Evolutionary conservation across 2,888 invertebrate genomes (phyloP).

Genomic region (Lymantria dispar): DNA sequence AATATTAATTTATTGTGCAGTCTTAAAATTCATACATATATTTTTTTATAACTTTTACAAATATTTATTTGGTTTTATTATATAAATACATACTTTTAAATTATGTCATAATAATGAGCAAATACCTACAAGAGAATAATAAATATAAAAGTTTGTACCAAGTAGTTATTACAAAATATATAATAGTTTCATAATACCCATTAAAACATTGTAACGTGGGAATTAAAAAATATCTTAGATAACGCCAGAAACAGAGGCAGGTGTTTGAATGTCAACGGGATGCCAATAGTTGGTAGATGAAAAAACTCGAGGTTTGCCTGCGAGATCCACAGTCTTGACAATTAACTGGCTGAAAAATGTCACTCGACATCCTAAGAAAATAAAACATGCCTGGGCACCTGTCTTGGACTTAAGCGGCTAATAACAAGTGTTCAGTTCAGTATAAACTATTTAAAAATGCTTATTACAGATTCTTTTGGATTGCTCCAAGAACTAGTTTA

Average conservation of each 20-base stretch:
- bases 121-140: neutral
- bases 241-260: slow-evolving; percentile 35
- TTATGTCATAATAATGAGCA: no score
- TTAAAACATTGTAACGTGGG: neutral
- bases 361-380: slow-evolving; percentile 64
- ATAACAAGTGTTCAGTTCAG: slow-evolving; percentile 39
- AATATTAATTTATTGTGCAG: no score
- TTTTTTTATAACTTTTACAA: no score
- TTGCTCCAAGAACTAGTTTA: slow-evolving; percentile 26
- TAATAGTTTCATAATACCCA: neutral
- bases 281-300: slow-evolving; percentile 52
- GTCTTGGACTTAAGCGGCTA: slow-evolving; percentile 44
- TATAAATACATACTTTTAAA: no score
- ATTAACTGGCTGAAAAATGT: slow-evolving; percentile 75
- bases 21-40: no score
- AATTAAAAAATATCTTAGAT: neutral
- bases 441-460: slow-evolving; percentile 31
- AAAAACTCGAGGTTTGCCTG: slow-evolving; percentile 65
- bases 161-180: neutral
- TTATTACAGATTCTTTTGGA: slow-evolving; percentile 32
- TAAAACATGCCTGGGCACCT: slow-evolving; percentile 59
- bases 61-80: no score
- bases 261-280: slow-evolving; percentile 57
- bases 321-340: slow-evolving; percentile 48
- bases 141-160: neutral